phyloP scores from a whole-genome alignment of 1,140 invertebrate species.

The Drosophila tani region DNA sequence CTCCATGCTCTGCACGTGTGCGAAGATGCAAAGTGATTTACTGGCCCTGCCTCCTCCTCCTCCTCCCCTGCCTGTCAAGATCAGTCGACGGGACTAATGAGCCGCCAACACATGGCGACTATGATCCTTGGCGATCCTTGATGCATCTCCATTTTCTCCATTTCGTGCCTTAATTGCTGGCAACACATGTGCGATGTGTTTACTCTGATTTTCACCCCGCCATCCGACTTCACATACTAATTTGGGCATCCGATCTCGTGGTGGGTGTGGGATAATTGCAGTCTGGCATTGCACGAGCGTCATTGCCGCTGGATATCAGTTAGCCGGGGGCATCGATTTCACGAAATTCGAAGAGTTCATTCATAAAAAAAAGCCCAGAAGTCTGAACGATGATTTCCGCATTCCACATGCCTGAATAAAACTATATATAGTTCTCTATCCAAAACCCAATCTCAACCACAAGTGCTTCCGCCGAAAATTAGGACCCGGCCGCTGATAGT shows the following conservation, averaged over 20 bases:
- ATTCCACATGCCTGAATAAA: slow-evolving; percentile 42
- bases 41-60: slow-evolving; percentile 31
- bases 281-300: slow-evolving; percentile 56
- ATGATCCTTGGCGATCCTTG: slow-evolving; percentile 30
- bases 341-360: slow-evolving; percentile 61
- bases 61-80: slow-evolving; percentile 43
- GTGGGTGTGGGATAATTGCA: slow-evolving; percentile 47
- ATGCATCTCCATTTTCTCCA: slow-evolving; percentile 41
- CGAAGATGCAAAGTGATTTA: slow-evolving; percentile 51
- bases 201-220: slow-evolving; percentile 63
- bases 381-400: slow-evolving; percentile 60
- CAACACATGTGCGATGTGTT: slow-evolving; percentile 59
- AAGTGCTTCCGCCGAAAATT: slow-evolving; percentile 34
- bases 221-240: slow-evolving; percentile 17
- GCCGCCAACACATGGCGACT: slow-evolving; percentile 65
- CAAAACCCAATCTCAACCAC: slow-evolving; percentile 31
- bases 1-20: slow-evolving; percentile 65
- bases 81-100: slow-evolving; percentile 61
- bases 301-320: slow-evolving; percentile 59
- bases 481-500: slow-evolving; percentile 5
- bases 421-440: slow-evolving; percentile 17
- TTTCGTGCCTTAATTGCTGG: slow-evolving; percentile 53
- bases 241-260: slow-evolving; percentile 40
- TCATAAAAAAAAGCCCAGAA: slow-evolving; percentile 53
- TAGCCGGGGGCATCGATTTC: slow-evolving; percentile 61